Base-by-base conservation (phyloP, 2,888 invertebrate genomes). In the Sinhomidia bicolor region DNA sequence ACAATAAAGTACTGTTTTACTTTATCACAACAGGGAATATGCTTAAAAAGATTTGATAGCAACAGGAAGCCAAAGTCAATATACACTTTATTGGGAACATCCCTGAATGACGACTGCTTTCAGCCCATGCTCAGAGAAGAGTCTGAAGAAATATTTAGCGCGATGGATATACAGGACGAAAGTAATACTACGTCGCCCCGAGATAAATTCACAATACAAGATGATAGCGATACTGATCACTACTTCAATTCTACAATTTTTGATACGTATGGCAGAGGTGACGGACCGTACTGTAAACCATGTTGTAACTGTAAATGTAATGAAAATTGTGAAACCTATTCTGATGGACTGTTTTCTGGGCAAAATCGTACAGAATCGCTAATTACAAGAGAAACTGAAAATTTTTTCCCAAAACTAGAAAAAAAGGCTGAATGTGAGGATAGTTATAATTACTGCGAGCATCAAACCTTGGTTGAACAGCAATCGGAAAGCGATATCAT, bases 121-220 rank as follows among this genome's bases (percentile, higher is more conserved):
- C 32, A 41, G 47, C 36, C 51, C 7, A 65, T 85, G 29, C 29
- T 85, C 2, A 57, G 78, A 7, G 78, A 85, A 9, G 85, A 85
- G 14, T 85, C 85, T 47, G 65, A 85, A 41, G 85, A 85, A 65
- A 14, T 85, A 7, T 51, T 85, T 14, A 83, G 32, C n/a, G n/a
- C 7, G 7, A 0, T 32, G n/a, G 12, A 10, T 60, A 68, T 3
- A 7, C 29, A 3, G 41, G 41, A 68, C 6, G 7, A 1, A 6
- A 68, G 9, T n/a, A 62, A 12, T 6, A 1, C 26, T 10, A 26
- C 1, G 2, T 65, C n/a, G n/a, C n/a, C n/a, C 14, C 14, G 12
- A 14, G 20, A 36, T n/a, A 1, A 68, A 17, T 17, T 7, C 2
- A 36, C n/a, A 32, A n/a, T 17, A 0, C 36, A 68, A 17, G 9